phyloP scores from a whole-genome alignment of 2,797 vertebrate genomes.

The Meda fulgida region DNA sequence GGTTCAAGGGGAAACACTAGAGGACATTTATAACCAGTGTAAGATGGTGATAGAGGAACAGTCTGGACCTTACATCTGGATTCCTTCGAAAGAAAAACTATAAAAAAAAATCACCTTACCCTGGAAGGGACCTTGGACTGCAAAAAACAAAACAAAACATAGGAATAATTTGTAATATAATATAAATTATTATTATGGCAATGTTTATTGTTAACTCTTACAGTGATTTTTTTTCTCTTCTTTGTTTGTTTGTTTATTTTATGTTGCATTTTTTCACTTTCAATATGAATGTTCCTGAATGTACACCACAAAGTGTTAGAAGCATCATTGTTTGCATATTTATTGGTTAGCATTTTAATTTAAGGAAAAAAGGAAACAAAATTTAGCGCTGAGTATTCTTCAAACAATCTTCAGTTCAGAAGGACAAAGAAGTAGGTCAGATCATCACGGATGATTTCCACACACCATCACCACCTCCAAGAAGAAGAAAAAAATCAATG shows the following conservation, averaged over 20 bases:
- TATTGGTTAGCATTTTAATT: slow-evolving; percentile 66
- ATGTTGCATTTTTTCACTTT: slow-evolving; percentile 82
- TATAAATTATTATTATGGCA: slow-evolving; percentile 71
- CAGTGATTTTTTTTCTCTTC: slow-evolving; percentile 78
- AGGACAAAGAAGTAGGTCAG: slow-evolving; percentile 45
- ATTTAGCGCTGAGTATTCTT: slow-evolving; percentile 55
- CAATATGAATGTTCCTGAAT: slow-evolving; percentile 97
- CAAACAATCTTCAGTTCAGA: slow-evolving; percentile 48
- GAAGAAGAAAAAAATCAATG: slow-evolving; percentile 29
- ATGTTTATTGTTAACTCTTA: slow-evolving; percentile 74
- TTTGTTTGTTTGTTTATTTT: slow-evolving; percentile 84
- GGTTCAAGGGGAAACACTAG: slow-evolving; percentile 97
- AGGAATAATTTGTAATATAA: slow-evolving; percentile 87
- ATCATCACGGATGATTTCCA: slow-evolving; percentile 45
- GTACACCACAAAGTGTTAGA: slow-evolving; percentile 90
- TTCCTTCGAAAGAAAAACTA: slow-evolving; percentile 98
- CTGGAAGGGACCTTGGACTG: slow-evolving; percentile 79
- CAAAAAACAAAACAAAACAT: slow-evolving; percentile 69
- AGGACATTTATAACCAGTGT: slow-evolving; percentile 98
- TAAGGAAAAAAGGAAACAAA: slow-evolving; percentile 52
- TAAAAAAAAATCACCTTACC: slow-evolving; percentile 85
- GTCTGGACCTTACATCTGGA: slow-evolving; percentile 98
- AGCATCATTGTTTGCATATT: slow-evolving; percentile 70
- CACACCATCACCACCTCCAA: slow-evolving; percentile 38
- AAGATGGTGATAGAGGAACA: slow-evolving; percentile 99